phyloP scores from a whole-genome alignment of 1,140 invertebrate species.

The Ceratoteleas bidentatus region DNA sequence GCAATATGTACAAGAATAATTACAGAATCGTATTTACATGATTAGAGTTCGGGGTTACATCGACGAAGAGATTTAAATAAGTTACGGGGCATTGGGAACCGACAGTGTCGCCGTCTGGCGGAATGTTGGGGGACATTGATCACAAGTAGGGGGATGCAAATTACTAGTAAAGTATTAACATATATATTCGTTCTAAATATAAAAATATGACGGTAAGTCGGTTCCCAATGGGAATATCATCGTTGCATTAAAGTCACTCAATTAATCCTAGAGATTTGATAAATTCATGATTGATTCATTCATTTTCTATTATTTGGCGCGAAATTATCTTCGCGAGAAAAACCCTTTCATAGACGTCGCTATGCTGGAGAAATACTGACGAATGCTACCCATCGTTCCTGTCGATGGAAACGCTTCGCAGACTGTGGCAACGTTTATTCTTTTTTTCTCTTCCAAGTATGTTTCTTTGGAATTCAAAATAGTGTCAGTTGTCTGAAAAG shows the following conservation, averaged over 20 bases:
- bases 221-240: neutral
- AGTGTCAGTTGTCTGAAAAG: too few relatives aligned
- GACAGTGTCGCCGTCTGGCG: too few relatives aligned
- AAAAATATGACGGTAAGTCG: neutral
- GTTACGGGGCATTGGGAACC: neutral
- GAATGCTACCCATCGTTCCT: constrained; percentile 19
- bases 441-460: neutral
- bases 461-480: neutral
- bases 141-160: too few relatives aligned
- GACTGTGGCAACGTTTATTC: neutral
- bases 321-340: constrained; percentile 1
- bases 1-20: too few relatives aligned
- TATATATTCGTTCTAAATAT: too few relatives aligned
- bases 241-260: too few relatives aligned
- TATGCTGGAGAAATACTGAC: constrained; percentile 21
- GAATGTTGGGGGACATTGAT: too few relatives aligned
- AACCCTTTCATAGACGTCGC: constrained; percentile 23
- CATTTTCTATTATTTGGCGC: neutral
- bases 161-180: too few relatives aligned
- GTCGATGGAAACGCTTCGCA: constrained; percentile 2
- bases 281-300: neutral
- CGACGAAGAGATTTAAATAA: too few relatives aligned
- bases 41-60: too few relatives aligned
- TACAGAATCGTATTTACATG: too few relatives aligned
- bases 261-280: neutral